phyloP scores from a whole-genome alignment of 2,113 vertebrate species.

The Amia ocellicauda region DNA sequence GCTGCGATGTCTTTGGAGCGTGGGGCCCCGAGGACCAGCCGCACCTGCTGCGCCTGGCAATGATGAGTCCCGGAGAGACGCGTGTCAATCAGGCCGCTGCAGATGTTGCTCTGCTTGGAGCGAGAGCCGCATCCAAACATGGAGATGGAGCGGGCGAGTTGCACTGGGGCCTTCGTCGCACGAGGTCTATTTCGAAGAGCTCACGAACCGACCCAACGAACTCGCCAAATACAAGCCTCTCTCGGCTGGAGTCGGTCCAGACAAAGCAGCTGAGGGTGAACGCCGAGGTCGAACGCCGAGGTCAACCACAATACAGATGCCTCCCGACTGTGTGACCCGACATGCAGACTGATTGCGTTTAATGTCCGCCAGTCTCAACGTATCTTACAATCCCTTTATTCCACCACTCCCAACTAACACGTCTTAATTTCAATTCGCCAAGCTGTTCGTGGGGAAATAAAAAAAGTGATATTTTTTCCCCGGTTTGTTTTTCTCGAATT shows the following conservation, averaged over 20 bases:
- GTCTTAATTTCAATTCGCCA: too few species aligned
- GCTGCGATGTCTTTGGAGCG: slow-evolving; percentile 41
- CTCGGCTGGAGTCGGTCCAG: slow-evolving; percentile 26
- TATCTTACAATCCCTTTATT: too few species aligned
- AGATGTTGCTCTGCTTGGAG: slow-evolving; percentile 59
- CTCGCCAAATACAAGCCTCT: slow-evolving; percentile 30
- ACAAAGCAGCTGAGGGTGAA: slow-evolving; percentile 26
- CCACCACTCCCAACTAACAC: too few species aligned
- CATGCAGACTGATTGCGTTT: too few species aligned
- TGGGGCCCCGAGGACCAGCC: slow-evolving; percentile 40
- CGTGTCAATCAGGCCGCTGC: slow-evolving; percentile 54
- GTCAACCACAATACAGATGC: slow-evolving; percentile 13
- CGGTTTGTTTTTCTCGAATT: too few species aligned
- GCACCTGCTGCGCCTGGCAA: slow-evolving; percentile 52
- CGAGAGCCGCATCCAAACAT: slow-evolving; percentile 48
- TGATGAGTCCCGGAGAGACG: slow-evolving; percentile 49
- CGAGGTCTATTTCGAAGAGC: slow-evolving; percentile 18
- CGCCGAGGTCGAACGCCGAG: slow-evolving; percentile 13
- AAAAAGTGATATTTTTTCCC: too few species aligned
- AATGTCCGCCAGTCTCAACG: too few species aligned
- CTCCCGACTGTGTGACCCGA: too few species aligned
- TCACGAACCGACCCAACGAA: slow-evolving; percentile 1
- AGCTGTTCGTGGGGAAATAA: too few species aligned
- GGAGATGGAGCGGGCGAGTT: slow-evolving; percentile 45
- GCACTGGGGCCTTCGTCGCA: slow-evolving; percentile 32